Percentiles rank a stretch among this genome's conserved stretches.
phyloP scores from a whole-genome alignment of 2,888 invertebrate species.

The Xylophagus ater region DNA sequence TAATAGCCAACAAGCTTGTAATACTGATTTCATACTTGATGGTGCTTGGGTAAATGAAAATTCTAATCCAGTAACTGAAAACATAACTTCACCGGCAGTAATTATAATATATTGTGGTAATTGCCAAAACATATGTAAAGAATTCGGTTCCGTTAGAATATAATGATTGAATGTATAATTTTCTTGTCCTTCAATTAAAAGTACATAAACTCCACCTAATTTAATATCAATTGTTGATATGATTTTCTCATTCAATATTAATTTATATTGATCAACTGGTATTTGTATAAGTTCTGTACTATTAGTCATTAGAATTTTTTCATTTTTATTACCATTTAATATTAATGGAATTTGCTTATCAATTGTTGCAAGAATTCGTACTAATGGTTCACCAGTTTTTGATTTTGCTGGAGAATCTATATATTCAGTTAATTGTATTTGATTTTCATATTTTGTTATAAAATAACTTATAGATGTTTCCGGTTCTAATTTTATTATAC shows the following conservation, averaged over 20 bases:
- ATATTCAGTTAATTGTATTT: slow-evolving; percentile 23
- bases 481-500: slow-evolving; percentile 23
- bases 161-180: not conserved
- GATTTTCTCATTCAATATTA: slow-evolving; percentile 33
- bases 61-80: slow-evolving; percentile 88
- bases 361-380: slow-evolving; percentile 33
- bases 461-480: slow-evolving; percentile 31
- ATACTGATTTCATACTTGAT: slow-evolving; percentile 82
- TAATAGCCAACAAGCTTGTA: slow-evolving; percentile 85
- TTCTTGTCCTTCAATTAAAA: slow-evolving; percentile 37
- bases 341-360: slow-evolving; percentile 21
- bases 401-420: slow-evolving; percentile 29
- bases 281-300: slow-evolving; percentile 12
- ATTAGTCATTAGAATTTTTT: slow-evolving; percentile 7
- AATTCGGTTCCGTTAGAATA: slow-evolving; percentile 52
- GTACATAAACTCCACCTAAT: slow-evolving; percentile 56
- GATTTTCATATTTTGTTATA: slow-evolving; percentile 11
- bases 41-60: slow-evolving; percentile 96
- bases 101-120: too few species aligned
- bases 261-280: slow-evolving; percentile 35
- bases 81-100: slow-evolving; percentile 90
- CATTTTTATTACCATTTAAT: slow-evolving; percentile 4
- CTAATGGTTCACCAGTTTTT: slow-evolving; percentile 28
- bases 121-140: slow-evolving; percentile 64
- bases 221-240: slow-evolving; percentile 38